Evolutionary conservation across 2,888 invertebrate species (phyloP), one percentile per base, ranked within the genome.

Genomic region (Tenthredo scrophulariae): DNA sequence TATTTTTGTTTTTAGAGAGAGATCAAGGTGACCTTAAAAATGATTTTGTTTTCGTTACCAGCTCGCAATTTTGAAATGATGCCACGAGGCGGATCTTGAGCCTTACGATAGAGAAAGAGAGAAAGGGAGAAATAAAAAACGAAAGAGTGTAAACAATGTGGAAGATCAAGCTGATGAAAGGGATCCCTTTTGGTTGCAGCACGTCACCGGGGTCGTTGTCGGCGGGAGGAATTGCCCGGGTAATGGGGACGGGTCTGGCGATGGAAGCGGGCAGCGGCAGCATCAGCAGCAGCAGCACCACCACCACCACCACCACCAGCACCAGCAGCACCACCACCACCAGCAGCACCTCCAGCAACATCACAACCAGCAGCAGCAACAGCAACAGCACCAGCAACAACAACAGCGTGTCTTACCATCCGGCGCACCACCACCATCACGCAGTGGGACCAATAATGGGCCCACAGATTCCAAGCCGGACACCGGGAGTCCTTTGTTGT

Each of bases 401-500:
- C 93, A 92, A 86, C 93, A 92, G 88, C 93, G 91, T 90, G 91
- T 92, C 92, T 89, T 93, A 93, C 91, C 94, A 91, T 93, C 94
- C 92, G 93, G 92, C 91, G 93, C 85, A 87, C 74, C 88, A 89
- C 87, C 91, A 91, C 88, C 91, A 90, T 86, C 90, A 90, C 89
- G 90, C 87, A 82, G 90, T 89, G 91, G 91, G 87, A 88, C 90
- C 87, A 88, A 88, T 89, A 92, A 90, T 92, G 91, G 90, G 87
- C 92, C 93, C 91, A 75, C 92, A 91, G 92, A 93, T 92, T 92
- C 94, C 92, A 94, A 94, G 91, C 92, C 95, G 91, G 94, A 93
- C 93, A 90, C 93, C 94, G 95, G 95, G 94, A 96, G 96, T 95
- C 96, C 96, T 94, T 91, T 96, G 95, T 91, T 96, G 94, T 96